These are phyloP conservation scores for Drosophila trichaetosa DNA, from an alignment of 2,888 invertebrate species.

Conservation along the genomic window DNA sequence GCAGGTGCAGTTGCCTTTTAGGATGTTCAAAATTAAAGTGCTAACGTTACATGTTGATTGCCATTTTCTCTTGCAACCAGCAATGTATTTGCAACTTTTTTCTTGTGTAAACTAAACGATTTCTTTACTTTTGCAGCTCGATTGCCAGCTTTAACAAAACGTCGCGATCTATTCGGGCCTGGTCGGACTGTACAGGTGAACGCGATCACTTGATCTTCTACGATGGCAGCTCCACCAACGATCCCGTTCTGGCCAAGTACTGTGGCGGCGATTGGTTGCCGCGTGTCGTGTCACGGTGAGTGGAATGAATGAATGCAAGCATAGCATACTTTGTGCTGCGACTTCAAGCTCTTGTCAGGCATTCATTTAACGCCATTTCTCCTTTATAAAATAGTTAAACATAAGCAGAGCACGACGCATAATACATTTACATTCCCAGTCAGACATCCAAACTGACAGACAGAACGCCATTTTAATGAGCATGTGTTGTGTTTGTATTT, in stretches of 20 bases:
- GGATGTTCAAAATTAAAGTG: not conserved
- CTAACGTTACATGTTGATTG: not conserved
- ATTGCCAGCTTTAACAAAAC: constrained; percentile 89
- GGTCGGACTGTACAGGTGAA: constrained; percentile 92
- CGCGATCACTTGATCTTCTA: constrained; percentile 94
- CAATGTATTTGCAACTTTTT: not conserved
- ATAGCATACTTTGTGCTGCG: constrained; percentile 13
- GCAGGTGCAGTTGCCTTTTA: not conserved
- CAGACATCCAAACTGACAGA: constrained; percentile 41
- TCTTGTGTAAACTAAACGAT: not conserved
- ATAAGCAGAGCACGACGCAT: constrained; percentile 62
- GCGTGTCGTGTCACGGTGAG: constrained; percentile 88
- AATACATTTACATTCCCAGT: constrained; percentile 63
- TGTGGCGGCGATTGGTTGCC: constrained; percentile 95
- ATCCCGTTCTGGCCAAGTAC: constrained; percentile 93
- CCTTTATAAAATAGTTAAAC: constrained; percentile 74
- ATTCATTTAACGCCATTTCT: constrained; percentile 76
- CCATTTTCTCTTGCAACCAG: not conserved
- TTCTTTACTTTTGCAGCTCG: constrained; percentile 73
- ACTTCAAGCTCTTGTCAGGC: constrained; percentile 43
- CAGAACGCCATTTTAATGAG: constrained; percentile 78
- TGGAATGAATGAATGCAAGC: constrained; percentile 34
- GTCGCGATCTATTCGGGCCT: constrained; percentile 90
- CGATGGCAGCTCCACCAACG: constrained; percentile 93
- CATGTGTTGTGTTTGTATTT: constrained; percentile 37